phyloP scores from a whole-genome alignment of 2,797 vertebrate species.

The Enteromius radiatus region DNA sequence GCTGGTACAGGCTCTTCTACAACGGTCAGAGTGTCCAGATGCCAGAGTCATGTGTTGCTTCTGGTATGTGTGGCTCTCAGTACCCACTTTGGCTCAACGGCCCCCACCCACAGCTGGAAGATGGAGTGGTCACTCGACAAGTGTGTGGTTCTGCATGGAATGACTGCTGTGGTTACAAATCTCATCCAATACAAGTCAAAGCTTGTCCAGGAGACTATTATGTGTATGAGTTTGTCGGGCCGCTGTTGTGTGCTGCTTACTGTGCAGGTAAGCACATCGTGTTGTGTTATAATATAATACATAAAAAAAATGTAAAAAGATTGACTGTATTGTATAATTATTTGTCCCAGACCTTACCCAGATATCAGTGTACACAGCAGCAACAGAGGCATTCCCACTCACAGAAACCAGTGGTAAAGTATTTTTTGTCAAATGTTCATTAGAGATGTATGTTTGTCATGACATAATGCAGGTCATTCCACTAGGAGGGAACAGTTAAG shows the following conservation, averaged over 20 bases:
- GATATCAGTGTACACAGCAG: background rate
- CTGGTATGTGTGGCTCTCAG: background rate
- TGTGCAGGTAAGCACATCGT: conserved; percentile 29
- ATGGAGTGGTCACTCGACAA: conserved; percentile 28
- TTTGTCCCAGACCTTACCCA: background rate
- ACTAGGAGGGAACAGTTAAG: no score
- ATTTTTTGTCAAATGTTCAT: background rate
- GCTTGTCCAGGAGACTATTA: conserved; percentile 37
- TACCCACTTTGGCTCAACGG: conserved; percentile 1
- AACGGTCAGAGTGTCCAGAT: conserved; percentile 31
- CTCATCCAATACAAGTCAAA: conserved; percentile 43
- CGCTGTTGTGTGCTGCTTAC: background rate
- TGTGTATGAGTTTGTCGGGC: conserved; percentile 18
- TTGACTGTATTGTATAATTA: background rate
- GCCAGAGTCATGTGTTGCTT: conserved; percentile 32
- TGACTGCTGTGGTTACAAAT: conserved; percentile 10
- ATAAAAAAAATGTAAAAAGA: background rate
- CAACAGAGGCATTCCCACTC: background rate
- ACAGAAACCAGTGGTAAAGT: background rate
- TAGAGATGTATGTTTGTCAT: background rate
- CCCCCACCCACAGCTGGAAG: conserved; percentile 20
- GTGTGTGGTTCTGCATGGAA: background rate
- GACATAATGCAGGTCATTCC: background rate
- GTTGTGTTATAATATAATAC: background rate
- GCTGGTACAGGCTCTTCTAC: conserved; percentile 43